Evolutionary conservation across 2,888 invertebrate species (phyloP), one percentile per base, ranked within the genome.

Genomic region (Torymus aiolomorphi): DNA sequence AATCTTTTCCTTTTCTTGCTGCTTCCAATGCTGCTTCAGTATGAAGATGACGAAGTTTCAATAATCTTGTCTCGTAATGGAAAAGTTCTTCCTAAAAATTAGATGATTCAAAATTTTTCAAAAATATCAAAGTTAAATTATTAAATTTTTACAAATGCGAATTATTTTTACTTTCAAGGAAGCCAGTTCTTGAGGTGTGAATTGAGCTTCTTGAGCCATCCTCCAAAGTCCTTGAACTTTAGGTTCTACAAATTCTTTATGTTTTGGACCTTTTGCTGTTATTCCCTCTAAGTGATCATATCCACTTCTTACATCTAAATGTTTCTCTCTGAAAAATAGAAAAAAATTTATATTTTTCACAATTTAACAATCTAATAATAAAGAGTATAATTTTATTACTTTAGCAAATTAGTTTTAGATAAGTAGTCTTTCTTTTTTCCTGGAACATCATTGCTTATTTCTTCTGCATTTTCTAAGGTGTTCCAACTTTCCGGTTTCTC

Each of bases 181-280:
- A 77, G 94, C 94, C 13, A 98, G 91, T 90, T 98, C 97, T 80
- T 95, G 94, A 0, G 93, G 92, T 24, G 95, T 93, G 90, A 98
- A 98, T 89, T 97, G 95, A 13, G 94, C 94, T 73, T 95, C 93
- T 18, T 94, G 89, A 2, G 97, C 98, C 78, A 96, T 91, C 84
- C 93, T 94, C 98, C 98, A 98, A 51, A 98, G 91, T 0, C 95
- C 95, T 89, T 96, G 95, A 0, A 98, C 97, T 91, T 97, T 96
- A 0, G 97, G 96, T 87, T 98, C 98, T 62, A 96, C 93, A 88
- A 98, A 98, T 87, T 97, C 97, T 88, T 94, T 94, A 86, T 95
- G 95, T 78, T 94, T 94, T 0, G 96, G 96, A 13, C 94, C 97
- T 90, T 93, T 94, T 1, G 95, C 94, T 20, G 96, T 93, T 79